Conservation (phyloP, 2,113 vertebrate species). For the Vombatus ursinus region DNA sequence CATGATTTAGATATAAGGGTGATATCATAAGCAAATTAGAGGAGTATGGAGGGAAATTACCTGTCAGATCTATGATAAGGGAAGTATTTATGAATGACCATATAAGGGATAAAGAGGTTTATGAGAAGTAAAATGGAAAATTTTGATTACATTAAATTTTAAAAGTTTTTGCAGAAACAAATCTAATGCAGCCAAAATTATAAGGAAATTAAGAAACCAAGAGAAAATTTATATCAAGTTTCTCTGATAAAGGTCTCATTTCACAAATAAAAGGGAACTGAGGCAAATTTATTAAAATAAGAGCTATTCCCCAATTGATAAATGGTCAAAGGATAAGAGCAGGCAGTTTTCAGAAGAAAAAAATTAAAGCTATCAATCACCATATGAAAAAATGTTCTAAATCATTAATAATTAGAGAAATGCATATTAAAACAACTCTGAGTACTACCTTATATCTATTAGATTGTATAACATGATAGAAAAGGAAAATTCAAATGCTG, state of each 20-base stretch:
- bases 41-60: not conserved
- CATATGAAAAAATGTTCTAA: not conserved
- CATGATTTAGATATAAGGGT: not conserved
- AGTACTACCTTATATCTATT: not conserved
- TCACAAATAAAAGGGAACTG: not conserved
- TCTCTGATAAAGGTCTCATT: not conserved
- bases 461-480: not conserved
- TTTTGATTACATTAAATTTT: not conserved
- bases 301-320: not conserved
- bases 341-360: not conserved
- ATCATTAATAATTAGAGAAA: not conserved
- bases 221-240: not conserved
- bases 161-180: not conserved
- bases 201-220: not conserved
- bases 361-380: not conserved
- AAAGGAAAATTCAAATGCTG: not conserved
- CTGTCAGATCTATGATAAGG: not conserved
- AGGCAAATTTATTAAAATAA: not conserved
- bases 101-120: not conserved
- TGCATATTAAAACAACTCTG: not conserved
- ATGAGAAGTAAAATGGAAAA: not conserved
- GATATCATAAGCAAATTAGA: not conserved
- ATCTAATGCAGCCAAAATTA: not conserved
- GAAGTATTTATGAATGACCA: not conserved
- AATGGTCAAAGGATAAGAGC: not conserved